Evolutionary conservation across 2,797 vertebrate species (phyloP), one percentile per base, ranked within the genome.

Genomic region (Avahi laniger): DNA sequence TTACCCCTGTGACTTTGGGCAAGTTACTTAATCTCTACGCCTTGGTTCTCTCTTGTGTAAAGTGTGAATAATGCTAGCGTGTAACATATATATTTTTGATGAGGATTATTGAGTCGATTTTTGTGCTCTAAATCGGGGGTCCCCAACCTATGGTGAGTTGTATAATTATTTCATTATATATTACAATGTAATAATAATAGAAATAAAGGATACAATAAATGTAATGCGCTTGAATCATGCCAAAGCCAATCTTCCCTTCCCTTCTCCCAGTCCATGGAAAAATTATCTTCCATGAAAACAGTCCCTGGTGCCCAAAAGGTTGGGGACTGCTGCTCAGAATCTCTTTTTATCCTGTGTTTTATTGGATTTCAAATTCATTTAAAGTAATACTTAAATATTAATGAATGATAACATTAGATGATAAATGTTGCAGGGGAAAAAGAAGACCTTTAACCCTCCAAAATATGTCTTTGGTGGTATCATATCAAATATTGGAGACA

Each of bases 341-440:
- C 35, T 96, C 33, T 72, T 92, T 80, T 95, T 92, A 63, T n/a
- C 30, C 33, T 78, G 0, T 63, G 38, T 85, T 96, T 89, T 83
- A 65, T 41, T 65, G 63, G 65, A 78, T 78, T 93, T 97, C 30
- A 67, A 35, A 2, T 92, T 81, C 46, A 43, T 61, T 87, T 88
- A 92, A 84, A 73, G 7, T 84, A 43, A 63, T 11, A 65, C n/a
- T n/a, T 79, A 46, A 28, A 15, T 92, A 72, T 65, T 96, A 81
- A 70, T 82, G 65, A 89, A 81, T 69, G 50, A 35, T 82, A 87
- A 52, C 20, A 9, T 89, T 91, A 43, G 63, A 75, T 82, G 46
- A 41, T 86, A 91, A 86, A 57, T 63, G 38, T 82, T 93, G 28
- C 12, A 50, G 50, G 52, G 13, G n/a, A 17, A 7, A 33, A 17